phyloP scores from a whole-genome alignment of 2,797 vertebrate species.

The Craterocephalus amniculus region DNA sequence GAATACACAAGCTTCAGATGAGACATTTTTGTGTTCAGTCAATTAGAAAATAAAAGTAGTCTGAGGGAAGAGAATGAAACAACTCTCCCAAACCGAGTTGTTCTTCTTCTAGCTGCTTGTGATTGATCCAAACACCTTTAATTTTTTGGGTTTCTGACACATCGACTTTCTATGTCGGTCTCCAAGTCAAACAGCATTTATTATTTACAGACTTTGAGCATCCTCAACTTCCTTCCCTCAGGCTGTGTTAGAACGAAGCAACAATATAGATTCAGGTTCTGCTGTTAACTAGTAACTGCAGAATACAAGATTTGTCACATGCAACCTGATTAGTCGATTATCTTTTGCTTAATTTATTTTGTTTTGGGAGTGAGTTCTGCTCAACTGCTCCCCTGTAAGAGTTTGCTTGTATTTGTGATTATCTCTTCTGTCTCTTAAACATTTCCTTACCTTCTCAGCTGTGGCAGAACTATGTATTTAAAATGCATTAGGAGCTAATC shows the following conservation, averaged over 20 bases:
- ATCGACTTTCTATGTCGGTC: constrained; percentile 35
- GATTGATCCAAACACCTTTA: constrained; percentile 57
- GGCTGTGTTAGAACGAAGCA: constrained; percentile 23
- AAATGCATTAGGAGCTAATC: constrained; percentile 57
- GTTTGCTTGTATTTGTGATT: constrained; percentile 23
- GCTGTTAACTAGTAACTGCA: constrained; percentile 48
- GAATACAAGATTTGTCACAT: constrained; percentile 21
- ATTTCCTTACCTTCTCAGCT: not conserved
- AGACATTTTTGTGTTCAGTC: constrained; percentile 9
- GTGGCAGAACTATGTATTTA: constrained; percentile 19
- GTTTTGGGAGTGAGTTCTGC: constrained; percentile 19
- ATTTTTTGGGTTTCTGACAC: constrained; percentile 45
- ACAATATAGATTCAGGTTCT: constrained; percentile 45
- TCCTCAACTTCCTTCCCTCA: constrained; percentile 43
- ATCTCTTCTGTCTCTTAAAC: constrained; percentile 21
- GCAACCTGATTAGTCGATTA: constrained; percentile 18
- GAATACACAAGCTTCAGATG: constrained; percentile 18
- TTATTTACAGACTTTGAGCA: constrained; percentile 69
- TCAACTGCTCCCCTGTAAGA: not conserved
- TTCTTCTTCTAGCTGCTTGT: not conserved
- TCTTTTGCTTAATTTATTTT: constrained; percentile 39
- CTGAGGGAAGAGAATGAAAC: constrained; percentile 8
- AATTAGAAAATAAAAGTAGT: constrained; percentile 19
- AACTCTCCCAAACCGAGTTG: not conserved
- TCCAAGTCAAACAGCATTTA: constrained; percentile 58